A percentile compares a stretch with the other conserved stretches of the same genome.
phyloP scores from a whole-genome alignment of 2,888 invertebrate genomes.

The Cantharis nigra region DNA sequence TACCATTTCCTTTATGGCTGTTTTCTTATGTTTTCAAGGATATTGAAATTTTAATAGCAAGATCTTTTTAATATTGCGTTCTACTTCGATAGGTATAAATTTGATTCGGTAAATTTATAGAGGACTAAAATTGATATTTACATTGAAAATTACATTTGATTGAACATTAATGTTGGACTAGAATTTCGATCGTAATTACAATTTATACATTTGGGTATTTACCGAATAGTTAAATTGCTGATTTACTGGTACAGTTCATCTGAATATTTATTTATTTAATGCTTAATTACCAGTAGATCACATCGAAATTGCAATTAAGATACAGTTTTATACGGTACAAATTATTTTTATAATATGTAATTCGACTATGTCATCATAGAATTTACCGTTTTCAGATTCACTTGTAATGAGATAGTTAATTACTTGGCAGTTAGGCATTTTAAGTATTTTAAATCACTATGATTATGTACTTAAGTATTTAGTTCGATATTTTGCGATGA shows the following conservation, averaged over 20 bases:
- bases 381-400: not conserved
- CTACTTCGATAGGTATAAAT: not conserved
- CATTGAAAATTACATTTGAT: too few species aligned
- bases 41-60: not conserved
- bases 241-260: not conserved
- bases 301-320: not conserved
- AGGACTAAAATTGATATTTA: not conserved
- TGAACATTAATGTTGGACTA: too few species aligned
- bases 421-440: not conserved
- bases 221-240: not conserved
- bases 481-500: not conserved
- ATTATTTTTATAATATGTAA: not conserved
- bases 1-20: not conserved
- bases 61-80: not conserved
- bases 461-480: not conserved
- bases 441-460: not conserved
- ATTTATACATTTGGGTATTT: not conserved
- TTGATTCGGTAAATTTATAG: not conserved
- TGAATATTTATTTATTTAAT: not conserved
- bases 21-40: not conserved
- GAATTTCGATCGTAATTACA: too few species aligned
- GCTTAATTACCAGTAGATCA: not conserved
- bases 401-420: not conserved
- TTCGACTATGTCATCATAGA: not conserved
- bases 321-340: not conserved